Evolutionary conservation across 1,140 invertebrate genomes (phyloP).

Genomic region (Ceratina japonica): DNA sequence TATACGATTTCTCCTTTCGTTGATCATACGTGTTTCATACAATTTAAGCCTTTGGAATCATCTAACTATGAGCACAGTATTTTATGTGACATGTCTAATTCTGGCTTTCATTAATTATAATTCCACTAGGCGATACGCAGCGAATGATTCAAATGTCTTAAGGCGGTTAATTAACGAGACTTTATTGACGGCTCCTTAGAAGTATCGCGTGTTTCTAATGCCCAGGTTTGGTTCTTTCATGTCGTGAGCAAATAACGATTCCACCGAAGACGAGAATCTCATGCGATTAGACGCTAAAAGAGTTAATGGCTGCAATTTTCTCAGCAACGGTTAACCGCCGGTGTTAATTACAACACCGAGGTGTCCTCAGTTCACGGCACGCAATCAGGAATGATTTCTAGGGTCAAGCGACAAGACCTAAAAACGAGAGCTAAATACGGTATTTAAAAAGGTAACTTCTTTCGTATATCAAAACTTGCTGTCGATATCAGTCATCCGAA

Average conservation of each 20-base stretch:
- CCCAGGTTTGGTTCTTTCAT: constrained; percentile 38
- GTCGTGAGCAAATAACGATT: constrained; percentile 51
- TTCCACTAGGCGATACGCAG: constrained; percentile 24
- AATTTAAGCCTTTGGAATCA: too few relatives aligned
- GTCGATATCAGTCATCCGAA: too few relatives aligned
- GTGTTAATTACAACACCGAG: constrained; percentile 15
- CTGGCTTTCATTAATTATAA: neutral
- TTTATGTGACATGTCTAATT: too few relatives aligned
- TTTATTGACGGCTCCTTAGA: constrained; percentile 55
- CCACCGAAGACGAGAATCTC: constrained; percentile 34
- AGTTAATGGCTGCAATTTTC: constrained; percentile 58
- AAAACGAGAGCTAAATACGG: neutral
- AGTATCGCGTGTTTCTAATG: constrained; percentile 59
- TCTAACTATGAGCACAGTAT: too few relatives aligned
- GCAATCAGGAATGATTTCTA: neutral
- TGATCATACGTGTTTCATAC: too few relatives aligned
- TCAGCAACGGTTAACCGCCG: constrained; percentile 42
- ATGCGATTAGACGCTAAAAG: constrained; percentile 54
- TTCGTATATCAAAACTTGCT: neutral
- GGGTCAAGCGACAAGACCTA: neutral
- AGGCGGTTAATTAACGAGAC: constrained; percentile 57
- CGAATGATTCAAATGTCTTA: constrained; percentile 44
- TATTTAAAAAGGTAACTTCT: neutral
- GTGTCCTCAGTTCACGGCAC: neutral
- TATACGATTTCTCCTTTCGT: too few relatives aligned